phyloP scores from a whole-genome alignment of 2,113 vertebrate species.

The Rhinoderma darwinii region DNA sequence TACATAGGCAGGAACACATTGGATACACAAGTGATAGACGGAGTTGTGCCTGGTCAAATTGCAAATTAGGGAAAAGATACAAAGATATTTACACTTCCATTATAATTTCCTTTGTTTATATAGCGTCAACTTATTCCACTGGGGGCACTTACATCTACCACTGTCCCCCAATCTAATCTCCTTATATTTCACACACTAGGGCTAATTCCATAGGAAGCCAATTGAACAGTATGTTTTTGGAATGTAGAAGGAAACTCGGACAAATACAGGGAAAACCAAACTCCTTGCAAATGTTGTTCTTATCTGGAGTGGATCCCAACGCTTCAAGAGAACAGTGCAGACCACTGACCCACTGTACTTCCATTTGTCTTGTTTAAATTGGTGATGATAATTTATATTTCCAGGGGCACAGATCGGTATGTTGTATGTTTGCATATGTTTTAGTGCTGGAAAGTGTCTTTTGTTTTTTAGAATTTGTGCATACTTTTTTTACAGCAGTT shows the following conservation, averaged over 20 bases:
- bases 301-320: neutral
- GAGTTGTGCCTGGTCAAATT: conserved; percentile 22
- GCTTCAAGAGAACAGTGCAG: neutral
- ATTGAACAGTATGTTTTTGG: too few relatives aligned
- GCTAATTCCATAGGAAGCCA: too few relatives aligned
- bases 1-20: conserved; percentile 20
- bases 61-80: conserved; percentile 7
- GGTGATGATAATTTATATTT: neutral
- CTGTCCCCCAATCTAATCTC: too few relatives aligned
- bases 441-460: neutral
- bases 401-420: neutral
- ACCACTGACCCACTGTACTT: neutral
- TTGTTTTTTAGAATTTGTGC: too few relatives aligned
- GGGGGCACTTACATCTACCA: too few relatives aligned
- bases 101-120: neutral
- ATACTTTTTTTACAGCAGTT: neutral
- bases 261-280: too few relatives aligned
- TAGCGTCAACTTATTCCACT: neutral
- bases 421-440: neutral
- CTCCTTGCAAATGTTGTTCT: neutral
- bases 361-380: neutral
- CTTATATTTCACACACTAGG: too few relatives aligned
- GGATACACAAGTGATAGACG: conserved; percentile 17
- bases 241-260: too few relatives aligned
- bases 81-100: neutral